These are phyloP conservation scores for Brachynemurus nebulosus DNA, from an alignment of 2,888 invertebrate species.

Conservation along the genomic window DNA sequence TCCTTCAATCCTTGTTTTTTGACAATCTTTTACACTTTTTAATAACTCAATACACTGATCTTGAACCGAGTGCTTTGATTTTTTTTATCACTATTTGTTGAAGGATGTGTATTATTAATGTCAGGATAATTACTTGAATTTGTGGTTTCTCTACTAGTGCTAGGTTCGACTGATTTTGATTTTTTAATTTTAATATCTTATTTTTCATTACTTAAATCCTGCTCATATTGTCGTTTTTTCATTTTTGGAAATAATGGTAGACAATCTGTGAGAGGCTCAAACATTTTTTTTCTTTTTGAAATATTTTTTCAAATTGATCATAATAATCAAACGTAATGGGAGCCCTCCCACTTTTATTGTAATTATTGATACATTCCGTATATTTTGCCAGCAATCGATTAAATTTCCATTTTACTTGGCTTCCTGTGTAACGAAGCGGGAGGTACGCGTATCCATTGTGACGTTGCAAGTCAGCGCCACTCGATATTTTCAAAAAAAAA, in stretches of 20 bases:
- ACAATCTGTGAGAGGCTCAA: not conserved
- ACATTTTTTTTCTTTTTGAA: slow-evolving; percentile 1
- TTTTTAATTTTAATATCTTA: not conserved
- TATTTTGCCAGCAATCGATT: not conserved
- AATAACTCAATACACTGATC: not conserved
- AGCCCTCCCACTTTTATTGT: not conserved
- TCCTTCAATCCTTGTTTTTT: slow-evolving; percentile 1
- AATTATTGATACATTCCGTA: not conserved
- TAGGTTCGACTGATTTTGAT: not conserved
- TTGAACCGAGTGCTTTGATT: not conserved
- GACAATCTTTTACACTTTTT: not conserved
- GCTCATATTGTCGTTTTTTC: not conserved
- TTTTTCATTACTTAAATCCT: not conserved
- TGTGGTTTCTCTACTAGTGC: not conserved
- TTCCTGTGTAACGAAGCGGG: too few relatives aligned
- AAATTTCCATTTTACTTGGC: slow-evolving; percentile 3
- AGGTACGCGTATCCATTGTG: too few relatives aligned
- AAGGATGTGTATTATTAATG: not conserved
- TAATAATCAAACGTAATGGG: not conserved
- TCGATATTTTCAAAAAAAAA: too few relatives aligned
- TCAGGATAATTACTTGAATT: not conserved
- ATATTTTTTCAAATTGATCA: slow-evolving; percentile 1
- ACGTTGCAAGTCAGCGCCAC: too few relatives aligned
- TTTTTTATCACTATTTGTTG: not conserved
- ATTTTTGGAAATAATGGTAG: not conserved